A percentile compares a stretch with the other conserved stretches of the same genome.
phyloP scores from a whole-genome alignment of 2,113 vertebrate species.

The Eptesicus fuscus region DNA sequence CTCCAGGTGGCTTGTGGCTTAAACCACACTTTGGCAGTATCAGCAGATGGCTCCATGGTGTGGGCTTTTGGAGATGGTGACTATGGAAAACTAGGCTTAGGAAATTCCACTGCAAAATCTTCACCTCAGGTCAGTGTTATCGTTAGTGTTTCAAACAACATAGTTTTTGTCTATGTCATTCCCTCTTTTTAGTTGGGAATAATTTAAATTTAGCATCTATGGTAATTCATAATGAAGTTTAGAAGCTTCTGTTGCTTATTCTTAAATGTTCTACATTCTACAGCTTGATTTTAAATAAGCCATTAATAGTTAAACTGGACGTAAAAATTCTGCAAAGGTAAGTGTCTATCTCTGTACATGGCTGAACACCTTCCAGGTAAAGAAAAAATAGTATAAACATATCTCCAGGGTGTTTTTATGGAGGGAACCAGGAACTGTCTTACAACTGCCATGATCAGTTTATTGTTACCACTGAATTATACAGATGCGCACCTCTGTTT shows the following conservation, averaged over 20 bases:
- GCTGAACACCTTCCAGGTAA: not conserved
- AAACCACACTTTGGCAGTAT: constrained; percentile 89
- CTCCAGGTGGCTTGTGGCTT: constrained; percentile 88
- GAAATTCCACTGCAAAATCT: constrained; percentile 90
- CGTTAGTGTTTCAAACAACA: not conserved
- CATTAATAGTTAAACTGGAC: constrained; percentile 2
- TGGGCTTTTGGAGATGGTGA: constrained; percentile 92
- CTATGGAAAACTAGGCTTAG: constrained; percentile 89
- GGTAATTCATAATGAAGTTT: constrained; percentile 6
- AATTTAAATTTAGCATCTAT: constrained; percentile 18
- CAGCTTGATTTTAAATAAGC: constrained; percentile 42
- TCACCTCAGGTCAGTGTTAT: constrained; percentile 85
- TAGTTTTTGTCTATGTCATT: not conserved
- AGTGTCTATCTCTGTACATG: not conserved
- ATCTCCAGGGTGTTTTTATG: not conserved
- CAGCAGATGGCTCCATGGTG: constrained; percentile 88
- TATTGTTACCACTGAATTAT: not conserved
- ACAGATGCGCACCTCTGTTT: not conserved
- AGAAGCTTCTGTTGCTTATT: not conserved
- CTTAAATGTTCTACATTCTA: not conserved
- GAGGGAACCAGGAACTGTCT: not conserved
- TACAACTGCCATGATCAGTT: not conserved
- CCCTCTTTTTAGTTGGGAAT: constrained; percentile 28
- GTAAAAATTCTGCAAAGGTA: not conserved
- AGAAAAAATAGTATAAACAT: not conserved